Evolutionary conservation across 2,797 vertebrate genomes (phyloP), one percentile per base, ranked within the genome.

Genomic region (Calcarius lapponicus): DNA sequence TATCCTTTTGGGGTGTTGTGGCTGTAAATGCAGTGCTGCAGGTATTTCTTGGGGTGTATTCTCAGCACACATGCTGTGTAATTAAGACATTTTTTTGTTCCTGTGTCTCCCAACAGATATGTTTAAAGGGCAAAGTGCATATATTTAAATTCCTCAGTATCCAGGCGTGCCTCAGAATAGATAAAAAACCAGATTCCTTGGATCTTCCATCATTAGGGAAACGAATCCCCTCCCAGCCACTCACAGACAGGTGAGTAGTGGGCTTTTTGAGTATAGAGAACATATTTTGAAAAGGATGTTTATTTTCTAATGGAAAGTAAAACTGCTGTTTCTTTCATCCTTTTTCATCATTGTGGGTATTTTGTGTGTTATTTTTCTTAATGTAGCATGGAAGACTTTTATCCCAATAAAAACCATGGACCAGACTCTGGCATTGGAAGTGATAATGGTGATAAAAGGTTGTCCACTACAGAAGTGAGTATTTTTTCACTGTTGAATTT

Each of bases 81-180:
- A 64, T 73, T 72, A 53, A 80, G 12, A 19, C 6, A 36, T 42
- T 17, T 90, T 56, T 15, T 50, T 80, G 10, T 75, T 89, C 2
- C 1, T 65, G 90, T 97, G 29, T 98, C 86, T 98, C 42, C 84
- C 97, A 97, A 97, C 98, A 99, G 99, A 99, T 99, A 95, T 99
- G 99, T 95, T 98, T 99, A 73, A 99, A 99, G 96, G 99, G 99
- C 92, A 99, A 99, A 98, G 99, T 99, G 53, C 99, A 99, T 93
- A 99, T 99, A 97, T 99, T 99, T 97, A 99, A 99, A 97, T 99
- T 99, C 97, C 98, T 99, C 97, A 99, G 99, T 97, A 99, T 99
- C 83, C 99, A 99, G 96, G 98, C 99, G 0, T 99, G 99, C 66
- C 99, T 99, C 95, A 98, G 99, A 96, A 98, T 98, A 97, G 99